Base-by-base conservation (phyloP, 92 coral and sea anemone genomes). In the Muricea muricata region DNA sequence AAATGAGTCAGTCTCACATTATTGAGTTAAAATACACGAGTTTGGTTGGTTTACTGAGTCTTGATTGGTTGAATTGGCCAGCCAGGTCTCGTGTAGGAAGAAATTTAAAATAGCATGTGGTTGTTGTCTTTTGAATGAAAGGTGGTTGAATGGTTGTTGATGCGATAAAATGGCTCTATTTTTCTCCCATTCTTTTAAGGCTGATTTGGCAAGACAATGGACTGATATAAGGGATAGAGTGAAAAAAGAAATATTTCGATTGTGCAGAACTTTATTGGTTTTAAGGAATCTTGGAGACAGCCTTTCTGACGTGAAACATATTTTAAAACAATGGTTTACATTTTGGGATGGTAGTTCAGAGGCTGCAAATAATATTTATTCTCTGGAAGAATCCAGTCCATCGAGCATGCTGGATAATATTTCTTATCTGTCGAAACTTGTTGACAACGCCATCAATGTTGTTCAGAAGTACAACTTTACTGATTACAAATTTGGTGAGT, bases 401-500 rank as follows among this genome's bases (percentile, higher is more conserved):
- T 24, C 71, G 11, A 18, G 33, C 40, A 56, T 78, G 71, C 12
- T 78, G n/a, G 71, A 56, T 41, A 24, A 17, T 14, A 63, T 87
- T 33, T 33, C 80, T 45, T 77, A 61, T 21, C 45, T 87, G 23
- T 32, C 26, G 31, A 26, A 39, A 28, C 46, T 74, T 23, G 58
- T 73, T 42, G 70, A 74, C 40, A 74, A 81, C 50, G 87, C 55
- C 30, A 65, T 24, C 0, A 28, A 50, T 61, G 45, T 87, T 9
- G 45, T 79, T 73, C 79, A 61, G 17, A 81, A 56, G 40, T 34
- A 81, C 41, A 31, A 74, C 83, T 23, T 73, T 14, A 15, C 69
- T 13, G 52, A 47, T 42, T 17, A 13, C 35, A 37, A 18, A 63
- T 71, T 65, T 61, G 90, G 90, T 86, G 73, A 80, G 90, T 4